Percentiles rank a stretch among this genome's conserved stretches.
phyloP scores from a whole-genome alignment of 2,797 vertebrate genomes.

The Glossophaga mutica region DNA sequence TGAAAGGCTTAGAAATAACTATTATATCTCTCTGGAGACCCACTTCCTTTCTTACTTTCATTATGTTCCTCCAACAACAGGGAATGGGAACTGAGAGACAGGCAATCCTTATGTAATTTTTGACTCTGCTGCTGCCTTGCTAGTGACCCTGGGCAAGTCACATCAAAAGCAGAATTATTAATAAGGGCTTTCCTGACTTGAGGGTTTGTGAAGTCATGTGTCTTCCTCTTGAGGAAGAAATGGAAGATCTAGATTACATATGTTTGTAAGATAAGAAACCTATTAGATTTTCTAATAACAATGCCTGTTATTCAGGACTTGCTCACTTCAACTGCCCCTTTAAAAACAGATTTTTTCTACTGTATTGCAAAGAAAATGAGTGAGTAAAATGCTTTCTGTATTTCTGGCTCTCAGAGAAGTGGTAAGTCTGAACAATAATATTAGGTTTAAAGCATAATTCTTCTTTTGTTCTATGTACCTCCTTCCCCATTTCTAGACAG shows the following conservation, averaged over 20 bases:
- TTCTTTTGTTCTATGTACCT: neutral
- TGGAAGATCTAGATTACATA: neutral
- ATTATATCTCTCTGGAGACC: conserved; percentile 11
- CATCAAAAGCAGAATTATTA: neutral
- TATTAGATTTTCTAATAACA: neutral
- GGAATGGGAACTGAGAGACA: neutral
- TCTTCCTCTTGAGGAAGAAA: neutral
- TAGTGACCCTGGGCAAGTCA: neutral
- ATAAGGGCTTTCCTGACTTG: neutral
- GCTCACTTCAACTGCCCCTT: neutral
- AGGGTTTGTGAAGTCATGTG: neutral
- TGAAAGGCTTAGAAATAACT: neutral
- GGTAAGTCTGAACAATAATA: neutral
- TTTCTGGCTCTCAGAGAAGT: neutral
- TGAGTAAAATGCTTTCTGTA: neutral
- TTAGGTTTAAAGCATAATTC: neutral
- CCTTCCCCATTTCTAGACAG: neutral
- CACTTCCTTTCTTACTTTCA: conserved; percentile 1
- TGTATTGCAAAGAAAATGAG: neutral
- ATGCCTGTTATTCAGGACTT: neutral
- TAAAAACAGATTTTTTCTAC: neutral
- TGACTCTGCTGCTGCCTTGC: neutral
- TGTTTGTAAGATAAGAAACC: conserved; percentile 19
- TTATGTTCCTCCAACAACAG: neutral
- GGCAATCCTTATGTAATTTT: neutral